Percentiles rank a stretch among this genome's conserved stretches.
Evolutionary conservation across 1,140 invertebrate genomes (phyloP).

Genomic region (Aphaenogaster floridana): DNA sequence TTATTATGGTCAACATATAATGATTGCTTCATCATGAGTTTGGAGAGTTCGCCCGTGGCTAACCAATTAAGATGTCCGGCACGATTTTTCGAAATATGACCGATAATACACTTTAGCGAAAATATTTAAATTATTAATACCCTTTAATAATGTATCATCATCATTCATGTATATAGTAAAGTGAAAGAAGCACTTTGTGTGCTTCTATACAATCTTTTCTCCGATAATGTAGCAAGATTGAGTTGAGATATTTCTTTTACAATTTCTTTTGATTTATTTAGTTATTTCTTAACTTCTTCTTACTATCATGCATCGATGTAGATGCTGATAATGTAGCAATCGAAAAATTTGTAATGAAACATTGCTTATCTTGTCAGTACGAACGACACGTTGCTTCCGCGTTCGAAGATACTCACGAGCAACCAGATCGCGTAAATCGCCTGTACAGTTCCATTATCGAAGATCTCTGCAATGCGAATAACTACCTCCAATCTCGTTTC

Average conservation of each 20-base stretch:
- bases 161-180: not conserved
- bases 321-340: not conserved
- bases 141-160: not conserved
- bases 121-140: constrained; percentile 12
- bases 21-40: constrained; percentile 8
- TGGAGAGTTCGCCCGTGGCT: not conserved
- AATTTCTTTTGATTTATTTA: not conserved
- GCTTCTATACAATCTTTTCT: not conserved
- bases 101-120: not conserved
- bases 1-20: not conserved
- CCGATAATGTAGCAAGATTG: not conserved
- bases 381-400: constrained; percentile 45
- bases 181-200: not conserved
- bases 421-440: constrained; percentile 63
- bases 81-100: not conserved
- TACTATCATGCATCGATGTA: not conserved
- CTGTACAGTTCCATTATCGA: constrained; percentile 51
- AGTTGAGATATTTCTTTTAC: not conserved
- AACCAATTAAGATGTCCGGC: not conserved
- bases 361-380: not conserved
- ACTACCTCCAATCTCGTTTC: constrained; percentile 1
- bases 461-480: constrained; percentile 30
- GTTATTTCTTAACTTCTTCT: not conserved
- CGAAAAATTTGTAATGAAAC: not conserved
- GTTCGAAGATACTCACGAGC: constrained; percentile 59